Evolutionary conservation across 2,113 vertebrate species (phyloP).

Genomic region (Crotalus tigris): DNA sequence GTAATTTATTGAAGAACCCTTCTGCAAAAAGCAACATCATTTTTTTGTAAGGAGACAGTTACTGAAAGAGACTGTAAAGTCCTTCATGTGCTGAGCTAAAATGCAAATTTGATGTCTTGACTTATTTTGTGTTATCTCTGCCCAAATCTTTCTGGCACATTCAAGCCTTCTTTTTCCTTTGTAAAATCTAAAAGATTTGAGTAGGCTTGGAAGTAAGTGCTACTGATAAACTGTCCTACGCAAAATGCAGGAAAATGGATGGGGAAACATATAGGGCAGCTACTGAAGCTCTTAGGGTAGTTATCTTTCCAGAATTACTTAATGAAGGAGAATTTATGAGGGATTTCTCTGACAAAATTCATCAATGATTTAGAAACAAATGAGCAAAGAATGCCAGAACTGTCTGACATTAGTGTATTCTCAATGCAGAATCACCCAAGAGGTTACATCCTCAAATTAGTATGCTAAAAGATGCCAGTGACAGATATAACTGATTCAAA

Average conservation of each 20-base stretch:
- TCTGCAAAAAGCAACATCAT: background rate
- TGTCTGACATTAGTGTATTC: background rate
- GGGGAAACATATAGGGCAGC: background rate
- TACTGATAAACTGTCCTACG: conserved; percentile 14
- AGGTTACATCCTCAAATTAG: background rate
- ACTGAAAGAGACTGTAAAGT: conserved; percentile 53
- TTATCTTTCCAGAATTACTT: conserved; percentile 42
- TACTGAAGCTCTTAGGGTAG: conserved; percentile 41
- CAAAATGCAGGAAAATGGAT: background rate
- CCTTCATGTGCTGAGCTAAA: conserved; percentile 32
- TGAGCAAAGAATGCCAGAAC: too few relatives aligned
- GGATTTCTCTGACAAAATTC: conserved; percentile 58
- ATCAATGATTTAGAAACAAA: conserved; percentile 45
- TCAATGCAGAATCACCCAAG: background rate
- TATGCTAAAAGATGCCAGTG: background rate
- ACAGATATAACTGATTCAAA: background rate
- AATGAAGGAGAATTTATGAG: conserved; percentile 55
- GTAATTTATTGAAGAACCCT: background rate
- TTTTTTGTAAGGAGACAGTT: conserved; percentile 31
- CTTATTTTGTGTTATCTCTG: conserved; percentile 29
- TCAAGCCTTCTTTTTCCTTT: conserved; percentile 41
- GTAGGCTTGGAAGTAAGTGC: conserved; percentile 49
- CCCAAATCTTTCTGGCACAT: conserved; percentile 23
- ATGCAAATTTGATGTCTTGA: conserved; percentile 1
- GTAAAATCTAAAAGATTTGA: conserved; percentile 14